Percentiles rank a stretch among this genome's conserved stretches.
Conservation (phyloP, 2,888 invertebrate species). For the Caenorhabditis virilis region DNA sequence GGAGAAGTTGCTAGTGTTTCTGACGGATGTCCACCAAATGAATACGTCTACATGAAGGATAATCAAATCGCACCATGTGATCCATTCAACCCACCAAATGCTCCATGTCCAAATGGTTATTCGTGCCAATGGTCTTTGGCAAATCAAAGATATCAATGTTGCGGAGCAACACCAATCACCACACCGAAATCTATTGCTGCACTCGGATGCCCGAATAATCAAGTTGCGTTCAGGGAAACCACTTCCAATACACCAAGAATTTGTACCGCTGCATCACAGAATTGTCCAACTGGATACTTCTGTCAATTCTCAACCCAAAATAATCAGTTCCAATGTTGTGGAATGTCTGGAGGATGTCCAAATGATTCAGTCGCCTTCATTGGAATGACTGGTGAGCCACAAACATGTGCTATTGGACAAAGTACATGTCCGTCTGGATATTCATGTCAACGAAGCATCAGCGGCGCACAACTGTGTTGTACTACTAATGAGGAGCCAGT, state of each 20-base stretch:
- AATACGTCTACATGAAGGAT: constrained; percentile 67
- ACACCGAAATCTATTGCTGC: constrained; percentile 64
- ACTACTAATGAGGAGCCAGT: constrained; percentile 52
- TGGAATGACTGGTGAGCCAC: constrained; percentile 67
- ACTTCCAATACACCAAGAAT: constrained; percentile 56
- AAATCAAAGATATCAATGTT: constrained; percentile 65
- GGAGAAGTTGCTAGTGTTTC: constrained; percentile 62
- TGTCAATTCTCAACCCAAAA: constrained; percentile 63
- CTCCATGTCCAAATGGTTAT: constrained; percentile 60
- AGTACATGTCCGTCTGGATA: constrained; percentile 66
- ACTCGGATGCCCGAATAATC: constrained; percentile 66
- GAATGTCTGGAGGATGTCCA: constrained; percentile 66
- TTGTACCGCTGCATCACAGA: constrained; percentile 62
- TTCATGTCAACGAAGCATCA: constrained; percentile 62
- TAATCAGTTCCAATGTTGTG: constrained; percentile 67
- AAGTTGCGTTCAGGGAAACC: constrained; percentile 62
- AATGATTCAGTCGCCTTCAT: constrained; percentile 66
- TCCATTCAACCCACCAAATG: constrained; percentile 62
- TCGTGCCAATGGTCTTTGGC: constrained; percentile 67
- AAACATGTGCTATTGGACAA: constrained; percentile 64
- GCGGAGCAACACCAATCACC: constrained; percentile 65
- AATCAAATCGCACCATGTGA: constrained; percentile 66
- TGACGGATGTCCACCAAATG: constrained; percentile 67
- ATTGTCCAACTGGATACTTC: constrained; percentile 65
- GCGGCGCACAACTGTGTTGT: constrained; percentile 65